Percentiles rank a stretch among this genome's conserved stretches.
These are phyloP conservation scores for Enteromius radiatus DNA, from an alignment of 2,797 vertebrate genomes.

Conservation along the genomic window DNA sequence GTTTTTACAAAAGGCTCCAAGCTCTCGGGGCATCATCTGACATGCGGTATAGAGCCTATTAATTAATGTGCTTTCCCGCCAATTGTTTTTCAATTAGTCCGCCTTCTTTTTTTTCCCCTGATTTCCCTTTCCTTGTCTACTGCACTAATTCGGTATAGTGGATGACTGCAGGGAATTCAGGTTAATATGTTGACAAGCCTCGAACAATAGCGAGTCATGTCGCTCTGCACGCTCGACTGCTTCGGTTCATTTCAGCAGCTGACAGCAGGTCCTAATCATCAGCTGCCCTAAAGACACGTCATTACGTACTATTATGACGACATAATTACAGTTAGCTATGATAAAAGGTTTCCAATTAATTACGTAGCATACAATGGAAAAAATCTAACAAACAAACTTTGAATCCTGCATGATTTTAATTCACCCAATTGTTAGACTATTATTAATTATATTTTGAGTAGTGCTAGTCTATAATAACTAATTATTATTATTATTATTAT, in stretches of 20 bases:
- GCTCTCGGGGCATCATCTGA: slow-evolving; percentile 77
- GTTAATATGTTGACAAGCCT: slow-evolving; percentile 99
- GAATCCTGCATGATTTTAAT: background rate
- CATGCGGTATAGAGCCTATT: slow-evolving; percentile 75
- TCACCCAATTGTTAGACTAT: too few species aligned
- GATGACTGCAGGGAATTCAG: slow-evolving; percentile 97
- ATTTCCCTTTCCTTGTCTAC: slow-evolving; percentile 56
- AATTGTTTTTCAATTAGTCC: slow-evolving; percentile 77
- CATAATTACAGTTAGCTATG: slow-evolving; percentile 84
- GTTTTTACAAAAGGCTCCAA: slow-evolving; percentile 69
- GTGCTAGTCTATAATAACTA: too few species aligned
- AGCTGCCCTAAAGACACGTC: slow-evolving; percentile 92
- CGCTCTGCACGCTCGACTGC: slow-evolving; percentile 90
- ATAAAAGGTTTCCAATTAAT: slow-evolving; percentile 96
- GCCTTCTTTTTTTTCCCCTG: slow-evolving; percentile 69
- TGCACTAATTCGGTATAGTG: slow-evolving; percentile 76
- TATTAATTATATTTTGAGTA: background rate
- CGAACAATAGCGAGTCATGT: slow-evolving; percentile 97
- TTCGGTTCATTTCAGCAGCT: slow-evolving; percentile 87
- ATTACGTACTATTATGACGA: slow-evolving; percentile 92
- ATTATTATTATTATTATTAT: background rate
- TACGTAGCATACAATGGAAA: background rate
- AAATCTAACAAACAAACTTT: background rate
- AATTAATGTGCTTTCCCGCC: slow-evolving; percentile 83
- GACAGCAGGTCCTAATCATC: slow-evolving; percentile 94